These are phyloP conservation scores for Hydrolagus colliei DNA, from an alignment of 2,797 vertebrate species.

Conservation along the genomic window DNA sequence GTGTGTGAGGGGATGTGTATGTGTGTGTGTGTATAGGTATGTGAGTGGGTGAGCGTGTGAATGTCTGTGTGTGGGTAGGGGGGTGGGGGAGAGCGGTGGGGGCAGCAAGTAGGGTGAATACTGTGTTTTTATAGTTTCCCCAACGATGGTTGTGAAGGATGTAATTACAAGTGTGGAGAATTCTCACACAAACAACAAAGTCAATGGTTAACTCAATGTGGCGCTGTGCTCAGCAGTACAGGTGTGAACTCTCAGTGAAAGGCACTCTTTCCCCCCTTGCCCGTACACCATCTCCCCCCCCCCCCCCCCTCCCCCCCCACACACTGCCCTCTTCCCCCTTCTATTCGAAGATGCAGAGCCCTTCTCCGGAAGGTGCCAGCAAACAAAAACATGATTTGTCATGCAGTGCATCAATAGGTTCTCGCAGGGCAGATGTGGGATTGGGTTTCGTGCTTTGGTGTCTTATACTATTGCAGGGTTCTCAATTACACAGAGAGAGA, in stretches of 20 bases:
- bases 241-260: neutral
- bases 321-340: neutral
- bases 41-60: no score
- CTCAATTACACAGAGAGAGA: conserved; percentile 42
- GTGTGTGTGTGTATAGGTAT: no score
- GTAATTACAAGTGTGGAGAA: neutral
- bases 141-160: neutral
- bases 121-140: no score
- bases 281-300: neutral
- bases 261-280: no score
- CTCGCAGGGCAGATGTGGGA: conserved; percentile 47
- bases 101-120: no score
- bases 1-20: no score
- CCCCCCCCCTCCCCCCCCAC: neutral
- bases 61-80: no score
- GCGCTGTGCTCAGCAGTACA: neutral
- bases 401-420: conserved; percentile 38
- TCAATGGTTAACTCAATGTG: conserved; percentile 4
- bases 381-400: conserved; percentile 51
- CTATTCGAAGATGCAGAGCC: neutral
- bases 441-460: conserved; percentile 58
- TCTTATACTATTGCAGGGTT: conserved; percentile 43
- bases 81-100: no score
- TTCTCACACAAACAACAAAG: neutral
- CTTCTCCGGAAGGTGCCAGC: conserved; percentile 37